phyloP scores from a whole-genome alignment of 2,888 invertebrate genomes.

The Siphlonurus alternatus region DNA sequence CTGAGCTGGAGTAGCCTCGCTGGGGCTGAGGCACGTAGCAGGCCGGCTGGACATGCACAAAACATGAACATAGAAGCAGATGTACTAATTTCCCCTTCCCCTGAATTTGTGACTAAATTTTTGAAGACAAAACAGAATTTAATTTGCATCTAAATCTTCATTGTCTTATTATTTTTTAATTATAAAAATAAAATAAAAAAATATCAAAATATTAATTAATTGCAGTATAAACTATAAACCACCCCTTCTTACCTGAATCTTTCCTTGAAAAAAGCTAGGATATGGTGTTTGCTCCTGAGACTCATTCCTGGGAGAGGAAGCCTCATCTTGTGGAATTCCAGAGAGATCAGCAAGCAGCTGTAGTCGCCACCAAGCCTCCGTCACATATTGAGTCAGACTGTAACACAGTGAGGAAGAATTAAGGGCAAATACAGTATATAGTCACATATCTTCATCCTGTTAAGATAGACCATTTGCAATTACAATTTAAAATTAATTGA shows the following conservation, averaged over 20 bases:
- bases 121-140: neutral
- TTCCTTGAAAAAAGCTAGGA: no score
- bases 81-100: neutral
- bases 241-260: no score
- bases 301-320: neutral
- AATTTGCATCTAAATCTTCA: no score
- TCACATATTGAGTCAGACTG: conserved; percentile 30
- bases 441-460: neutral
- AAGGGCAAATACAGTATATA: neutral
- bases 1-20: neutral
- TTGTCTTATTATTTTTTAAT: no score
- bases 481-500: neutral
- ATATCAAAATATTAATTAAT: no score
- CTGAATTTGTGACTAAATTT: neutral
- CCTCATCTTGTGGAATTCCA: neutral
- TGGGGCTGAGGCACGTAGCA: neutral
- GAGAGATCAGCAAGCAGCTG: conserved; percentile 38
- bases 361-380: conserved; percentile 54
- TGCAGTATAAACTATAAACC: no score
- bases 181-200: no score
- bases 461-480: neutral
- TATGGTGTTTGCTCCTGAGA: no score
- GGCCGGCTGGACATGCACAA: neutral
- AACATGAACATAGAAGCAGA: neutral
- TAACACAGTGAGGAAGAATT: neutral